Base-by-base conservation (phyloP, 2,888 invertebrate species). In the Caenorhabditis sinica region DNA sequence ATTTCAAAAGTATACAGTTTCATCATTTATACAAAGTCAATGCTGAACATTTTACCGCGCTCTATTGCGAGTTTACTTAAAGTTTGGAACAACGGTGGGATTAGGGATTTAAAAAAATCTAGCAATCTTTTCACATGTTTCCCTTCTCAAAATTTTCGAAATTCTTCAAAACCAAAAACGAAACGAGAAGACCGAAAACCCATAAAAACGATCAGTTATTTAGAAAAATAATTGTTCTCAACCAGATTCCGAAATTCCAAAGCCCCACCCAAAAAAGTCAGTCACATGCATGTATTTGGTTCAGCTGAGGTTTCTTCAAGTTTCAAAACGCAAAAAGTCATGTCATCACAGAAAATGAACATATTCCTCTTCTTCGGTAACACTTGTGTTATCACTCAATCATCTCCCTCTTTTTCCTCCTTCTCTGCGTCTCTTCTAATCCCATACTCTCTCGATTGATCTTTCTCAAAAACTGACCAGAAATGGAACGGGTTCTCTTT, bases 401-500 rank as follows among this genome's bases (percentile, higher is more conserved):
- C 53, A 71, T 79, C 33, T 36, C 51, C 20, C 53, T 65, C 13
- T 61, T 43, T 23, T 51, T 30, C 28, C 43, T 73, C 15, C 49
- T 25, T 51, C 33, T 73, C 61, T 61, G 40, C n/a, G 40, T 51
- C 49, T 73, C 61, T 49, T 6, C 5, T 17, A 51, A 63, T 72
- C 63, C 36, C 40, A 43, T 13, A 61, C 71, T 63, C 33, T 79
- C 53, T 72, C 11, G 20, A 17, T 36, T 51, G 40, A 69, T 69
- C 61, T 72, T 53, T 65, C 65, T 56, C 56, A 63, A 71, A 79
- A 69, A 71, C 69, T 71, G 71, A 79, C 71, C 71, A 79, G 61
- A 79, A 79, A 61, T 45, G 71, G 69, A 79, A 79, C 77, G 77
- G 71, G 69, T 79, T 71, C 77, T 79, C 45, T 56, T 40, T 40